Percentiles rank a stretch among this genome's conserved stretches.
Conservation (phyloP, 2,888 invertebrate species). For the Aspidapion aeneum region DNA sequence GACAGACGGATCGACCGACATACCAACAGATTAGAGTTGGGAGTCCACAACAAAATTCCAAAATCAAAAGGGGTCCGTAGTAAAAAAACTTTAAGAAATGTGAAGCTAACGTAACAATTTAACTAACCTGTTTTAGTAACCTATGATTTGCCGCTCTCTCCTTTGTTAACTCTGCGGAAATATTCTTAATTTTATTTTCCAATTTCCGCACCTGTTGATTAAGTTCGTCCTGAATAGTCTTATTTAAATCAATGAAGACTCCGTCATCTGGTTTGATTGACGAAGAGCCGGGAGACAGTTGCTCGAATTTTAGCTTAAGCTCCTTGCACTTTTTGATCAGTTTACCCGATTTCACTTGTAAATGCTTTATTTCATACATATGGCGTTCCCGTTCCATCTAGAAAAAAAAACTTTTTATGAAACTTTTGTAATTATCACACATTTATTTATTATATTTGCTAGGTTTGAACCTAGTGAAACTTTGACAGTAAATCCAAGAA, state of each 20-base stretch:
- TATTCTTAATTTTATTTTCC: constrained; percentile 63
- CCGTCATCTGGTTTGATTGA: constrained; percentile 34
- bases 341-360: constrained; percentile 71
- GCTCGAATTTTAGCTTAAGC: constrained; percentile 67
- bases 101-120: no score
- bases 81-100: no score
- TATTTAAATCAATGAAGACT: constrained; percentile 63
- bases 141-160: constrained; percentile 65
- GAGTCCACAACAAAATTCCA: no score
- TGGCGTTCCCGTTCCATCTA: constrained; percentile 56
- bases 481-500: no score
- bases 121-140: constrained; percentile 55
- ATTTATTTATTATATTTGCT: no score
- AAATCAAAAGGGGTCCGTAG: no score
- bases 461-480: no score
- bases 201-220: constrained; percentile 61
- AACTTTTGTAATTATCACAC: no score
- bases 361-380: constrained; percentile 59
- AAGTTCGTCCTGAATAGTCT: constrained; percentile 79
- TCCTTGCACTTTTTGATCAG: constrained; percentile 82
- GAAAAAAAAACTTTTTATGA: background rate
- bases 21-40: no score
- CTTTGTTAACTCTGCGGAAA: constrained; percentile 56
- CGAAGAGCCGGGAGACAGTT: constrained; percentile 39
- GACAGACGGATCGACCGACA: no score